Base-by-base conservation (phyloP, 1,140 invertebrate genomes). In the Vanessa tameamea region DNA sequence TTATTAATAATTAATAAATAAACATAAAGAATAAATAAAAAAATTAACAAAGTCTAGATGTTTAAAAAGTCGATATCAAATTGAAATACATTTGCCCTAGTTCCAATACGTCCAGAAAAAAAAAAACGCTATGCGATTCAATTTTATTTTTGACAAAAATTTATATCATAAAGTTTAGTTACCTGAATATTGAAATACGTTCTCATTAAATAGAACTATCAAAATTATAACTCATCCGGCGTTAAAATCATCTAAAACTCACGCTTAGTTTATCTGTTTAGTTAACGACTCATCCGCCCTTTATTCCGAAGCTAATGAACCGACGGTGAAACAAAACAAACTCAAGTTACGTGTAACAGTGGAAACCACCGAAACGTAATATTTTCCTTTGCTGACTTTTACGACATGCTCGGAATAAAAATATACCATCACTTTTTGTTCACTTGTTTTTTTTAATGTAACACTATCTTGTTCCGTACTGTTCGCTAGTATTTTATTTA, bases 381-480 rank as follows among this genome's bases (percentile, higher is more conserved):
- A 65, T 72, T 72, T 72, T 31, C 70, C 37, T 64, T 43, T 47
- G 70, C 50, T 65, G 43, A 72, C 63, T 64, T 65, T 72, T 66
- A 72, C 70, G 70, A 72, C 70, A 65, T 31, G 15, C 13, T 50
- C 47, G 8, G 63, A 72, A 72, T 72, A 72, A 72, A 72, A 65
- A 23, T 23, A 53, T 48, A 50, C 55, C 47, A 72, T 65, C 57
- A 47, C 63, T 72, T 51, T 65, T 72, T 15, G 64, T 47, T 65
- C 37, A n/a, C 47, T 20, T 65, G 51, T 20, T 53, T 57, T 55
- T n/a, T 57, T 57, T 57, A 15, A n/a, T 23, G 16, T 43, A 43
- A 43, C 37, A 43, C 37, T 9, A 43, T 43, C 6, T 1, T 43
- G 37, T 11, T 43, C 37, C 6, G 37, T 43, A 43, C 9, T 8